Evolutionary conservation across 92 coral and sea anemone species (phyloP), one percentile per base, ranked within the genome.

Genomic region (Galaxea fascicularis): DNA sequence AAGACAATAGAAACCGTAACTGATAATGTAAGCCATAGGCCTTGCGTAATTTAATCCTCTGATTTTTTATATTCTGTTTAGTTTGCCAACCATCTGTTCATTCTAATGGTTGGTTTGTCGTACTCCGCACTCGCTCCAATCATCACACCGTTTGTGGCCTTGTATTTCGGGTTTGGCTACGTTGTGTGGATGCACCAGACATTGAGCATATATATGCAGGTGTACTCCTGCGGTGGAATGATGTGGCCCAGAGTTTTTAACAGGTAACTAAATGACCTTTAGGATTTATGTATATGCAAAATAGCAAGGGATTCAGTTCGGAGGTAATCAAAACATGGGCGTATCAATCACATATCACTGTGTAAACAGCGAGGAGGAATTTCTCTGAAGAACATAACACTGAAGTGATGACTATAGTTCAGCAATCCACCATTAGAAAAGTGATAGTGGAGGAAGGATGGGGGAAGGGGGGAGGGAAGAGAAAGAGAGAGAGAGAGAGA

Each of bases 191-290:
- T 84, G 85, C 86, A 93, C 77, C 98, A 95, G 82, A 89, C 94
- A 1, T 24, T 93, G 76, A 91, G 93, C 74, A 87, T 95, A 46
- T 95, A 91, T 80, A 94, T 93, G 44, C 97, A 97, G 41, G 85
- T 71, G 46, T 95, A 92, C 93, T 91, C 83, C 65, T 89, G 93
- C 22, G 98, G 95, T 39, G 98, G 98, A n/a, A 89, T 83, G 28
- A 86, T 95, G 95, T 95, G 98, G 98, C 98, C 98, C 0, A 74
- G 83, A 39, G 89, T 90, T 39, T 95, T 95, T 72, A 91, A 88
- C 90, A 93, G 95, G 98, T 95, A 82, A 41, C n/a, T 28, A 21
- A 26, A 6, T 10, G 17, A 73, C 20, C 26, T 56, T 17, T 27
- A 18, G 6, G 26, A n/a, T 69, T 39, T 39, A 31, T 41, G 24